Evolutionary conservation across 2,888 invertebrate genomes (phyloP).

Genomic region (Philhelius pedissequus): DNA sequence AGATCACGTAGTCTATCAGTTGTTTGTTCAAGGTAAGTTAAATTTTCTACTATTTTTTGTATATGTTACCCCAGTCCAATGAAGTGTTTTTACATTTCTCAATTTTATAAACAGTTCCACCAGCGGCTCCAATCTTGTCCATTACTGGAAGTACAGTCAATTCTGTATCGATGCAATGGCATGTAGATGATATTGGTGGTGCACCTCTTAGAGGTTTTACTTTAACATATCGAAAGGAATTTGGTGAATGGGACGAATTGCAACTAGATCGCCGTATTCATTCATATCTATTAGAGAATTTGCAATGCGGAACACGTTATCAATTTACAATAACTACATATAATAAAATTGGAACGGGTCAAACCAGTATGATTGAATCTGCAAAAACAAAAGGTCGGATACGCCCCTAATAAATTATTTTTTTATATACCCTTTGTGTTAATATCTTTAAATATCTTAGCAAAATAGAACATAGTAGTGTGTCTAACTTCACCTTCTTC

Average conservation of each 20-base stretch:
- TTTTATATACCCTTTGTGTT: no score
- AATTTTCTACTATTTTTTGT: not conserved
- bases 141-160: slow-evolving; percentile 80
- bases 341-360: slow-evolving; percentile 88
- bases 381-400: slow-evolving; percentile 86
- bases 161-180: slow-evolving; percentile 81
- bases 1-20: slow-evolving; percentile 80
- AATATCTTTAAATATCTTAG: no score
- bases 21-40: slow-evolving; percentile 80
- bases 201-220: slow-evolving; percentile 81
- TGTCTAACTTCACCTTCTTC: no score
- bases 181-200: slow-evolving; percentile 80
- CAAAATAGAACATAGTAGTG: no score
- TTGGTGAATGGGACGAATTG: slow-evolving; percentile 81
- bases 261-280: slow-evolving; percentile 80
- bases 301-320: slow-evolving; percentile 89
- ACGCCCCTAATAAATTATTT: not conserved
- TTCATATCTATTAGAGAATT: slow-evolving; percentile 84
- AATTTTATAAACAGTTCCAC: slow-evolving; percentile 79
- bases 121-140: slow-evolving; percentile 80
- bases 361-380: slow-evolving; percentile 83
- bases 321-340: slow-evolving; percentile 86
- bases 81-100: not conserved
- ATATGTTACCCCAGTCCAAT: not conserved
- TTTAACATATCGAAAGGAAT: slow-evolving; percentile 80